These are phyloP conservation scores for Cybosia mesomella DNA, from an alignment of 2,888 invertebrate species.

Conservation along the genomic window DNA sequence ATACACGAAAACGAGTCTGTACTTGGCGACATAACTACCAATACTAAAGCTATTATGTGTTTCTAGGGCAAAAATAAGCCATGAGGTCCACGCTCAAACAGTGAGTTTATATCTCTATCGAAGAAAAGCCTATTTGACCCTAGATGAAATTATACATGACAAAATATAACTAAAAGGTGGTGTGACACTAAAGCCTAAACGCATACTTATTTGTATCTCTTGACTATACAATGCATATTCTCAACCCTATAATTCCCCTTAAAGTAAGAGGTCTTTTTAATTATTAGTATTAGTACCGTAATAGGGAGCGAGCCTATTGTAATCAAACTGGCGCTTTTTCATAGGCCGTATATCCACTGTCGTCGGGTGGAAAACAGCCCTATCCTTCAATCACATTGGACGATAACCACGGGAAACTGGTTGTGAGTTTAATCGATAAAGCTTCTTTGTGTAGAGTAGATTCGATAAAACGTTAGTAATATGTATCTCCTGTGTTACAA, in stretches of 20 bases:
- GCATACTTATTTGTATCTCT: no score
- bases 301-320: no score
- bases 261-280: no score
- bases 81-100: not conserved
- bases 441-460: no score
- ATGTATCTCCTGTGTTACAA: not conserved
- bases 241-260: no score
- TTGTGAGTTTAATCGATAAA: not conserved
- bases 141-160: no score
- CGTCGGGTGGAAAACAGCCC: not conserved
- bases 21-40: not conserved
- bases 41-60: not conserved
- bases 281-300: no score
- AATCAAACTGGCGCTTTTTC: not conserved
- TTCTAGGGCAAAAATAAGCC: not conserved
- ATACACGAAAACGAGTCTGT: not conserved
- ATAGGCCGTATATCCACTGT: not conserved
- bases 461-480: not conserved
- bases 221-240: no score
- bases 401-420: not conserved
- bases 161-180: no score
- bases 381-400: not conserved
- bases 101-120: not conserved
- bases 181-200: no score
- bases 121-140: not conserved